phyloP scores from a whole-genome alignment of 2,888 invertebrate species.

The Mayetiola destructor region DNA sequence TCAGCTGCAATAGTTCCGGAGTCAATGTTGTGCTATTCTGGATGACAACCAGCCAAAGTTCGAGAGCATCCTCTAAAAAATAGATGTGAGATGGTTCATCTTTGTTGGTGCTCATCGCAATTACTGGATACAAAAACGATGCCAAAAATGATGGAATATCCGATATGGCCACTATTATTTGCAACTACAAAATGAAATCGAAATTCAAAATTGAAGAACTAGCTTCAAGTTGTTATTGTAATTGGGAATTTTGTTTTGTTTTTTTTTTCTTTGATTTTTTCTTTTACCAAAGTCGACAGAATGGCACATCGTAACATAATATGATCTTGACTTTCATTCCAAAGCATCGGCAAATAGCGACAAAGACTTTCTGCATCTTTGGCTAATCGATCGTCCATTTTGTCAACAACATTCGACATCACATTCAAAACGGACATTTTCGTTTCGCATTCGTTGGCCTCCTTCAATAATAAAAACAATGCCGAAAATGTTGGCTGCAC shows the following conservation, averaged over 20 bases:
- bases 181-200: slow-evolving; percentile 34
- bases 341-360: slow-evolving; percentile 71
- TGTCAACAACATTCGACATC: slow-evolving; percentile 76
- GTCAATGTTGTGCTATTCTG: slow-evolving; percentile 56
- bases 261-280: neutral
- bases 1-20: slow-evolving; percentile 53
- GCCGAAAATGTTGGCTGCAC: slow-evolving; percentile 63
- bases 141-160: slow-evolving; percentile 44
- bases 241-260: neutral
- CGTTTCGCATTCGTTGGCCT: slow-evolving; percentile 81
- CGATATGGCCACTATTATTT: slow-evolving; percentile 62
- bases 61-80: slow-evolving; percentile 79
- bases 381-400: slow-evolving; percentile 61
- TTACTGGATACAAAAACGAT: slow-evolving; percentile 51
- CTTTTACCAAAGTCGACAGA: slow-evolving; percentile 58
- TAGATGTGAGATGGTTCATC: slow-evolving; percentile 72
- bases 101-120: slow-evolving; percentile 61
- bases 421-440: slow-evolving; percentile 90
- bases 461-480: slow-evolving; percentile 70
- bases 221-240: neutral
- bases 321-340: slow-evolving; percentile 76
- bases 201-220: neutral
- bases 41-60: slow-evolving; percentile 74
- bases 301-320: slow-evolving; percentile 86
- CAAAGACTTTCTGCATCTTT: slow-evolving; percentile 52